Base-by-base conservation (phyloP, 2,888 invertebrate genomes). In the Pseudanteris insignis region DNA sequence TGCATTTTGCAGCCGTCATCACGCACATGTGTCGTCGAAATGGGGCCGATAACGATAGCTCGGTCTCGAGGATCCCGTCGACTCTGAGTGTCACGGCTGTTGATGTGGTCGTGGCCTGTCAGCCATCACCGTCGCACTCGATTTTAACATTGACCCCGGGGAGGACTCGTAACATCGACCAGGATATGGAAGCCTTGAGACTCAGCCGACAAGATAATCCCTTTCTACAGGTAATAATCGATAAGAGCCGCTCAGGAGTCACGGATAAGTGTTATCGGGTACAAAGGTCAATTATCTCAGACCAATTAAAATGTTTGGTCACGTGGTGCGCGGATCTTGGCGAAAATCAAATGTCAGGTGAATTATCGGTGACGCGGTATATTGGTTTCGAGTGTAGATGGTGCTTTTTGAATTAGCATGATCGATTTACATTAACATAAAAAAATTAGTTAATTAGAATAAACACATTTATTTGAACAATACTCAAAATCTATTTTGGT, bases 171-270 rank as follows among this genome's bases (percentile, higher is more conserved):
- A 89, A 90, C 80, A 89, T 90, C 71, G 90, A 90, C 71, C 89
- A 90, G 80, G 92, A 92, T 74, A 91, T 92, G 90, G 90, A 91
- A 77, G 89, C 90, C 13, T 82, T 92, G 30, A 84, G 91, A 70
- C 84, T 90, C 33, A 91, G 91, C 5, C 83, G 92, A 59, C 91
- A 91, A 80, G 92, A 92, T 79, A 92, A 92, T 81, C 92, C 92
- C 1, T 91, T 90, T 76, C 82, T 92, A 60, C 89, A 90, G 86
- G 90, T 89, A 76, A 50, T 46, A 26, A 60, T 58, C 58, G 24
- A 62, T 38, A 63, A 34, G 24, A 51, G 34, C 32, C 13, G 62
- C 30, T 26, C 3, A 2, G 40, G 34, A 34, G 30, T 30, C 37
- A 37, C 12, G 32, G 24, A 43, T 12, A 43, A 32, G 24, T 2